Evolutionary conservation across 2,888 invertebrate species (phyloP), one percentile per base, ranked within the genome.

Genomic region (Alentia gelatinosa): DNA sequence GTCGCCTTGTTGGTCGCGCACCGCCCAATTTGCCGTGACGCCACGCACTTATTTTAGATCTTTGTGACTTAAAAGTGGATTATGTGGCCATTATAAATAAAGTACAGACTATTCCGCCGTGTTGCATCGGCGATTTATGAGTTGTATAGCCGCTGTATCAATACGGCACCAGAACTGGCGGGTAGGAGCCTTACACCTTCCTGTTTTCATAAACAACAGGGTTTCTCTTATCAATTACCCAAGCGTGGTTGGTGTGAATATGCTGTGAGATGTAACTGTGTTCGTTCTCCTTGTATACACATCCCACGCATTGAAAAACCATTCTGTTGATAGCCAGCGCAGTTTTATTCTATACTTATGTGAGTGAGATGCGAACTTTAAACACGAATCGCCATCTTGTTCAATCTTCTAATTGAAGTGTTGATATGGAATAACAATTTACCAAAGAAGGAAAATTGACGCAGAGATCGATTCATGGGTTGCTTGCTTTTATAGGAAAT

Each of bases 21-120:
- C 83, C n/a, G 37, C 83, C 5, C 86, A 86, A 86, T 86, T 86
- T 86, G 86, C 86, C 26, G 26, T 33, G 42, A 50, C 30, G 30
- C 86, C 19, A 47, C 30, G 47, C 35, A 86, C 47, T 86, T 86
- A 86, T 42, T 86, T 86, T 42, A 47, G 47, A 47, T 86, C 86
- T 47, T 47, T 86, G 86, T 47, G 47, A 47, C 86, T 86, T 83
- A 83, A 83, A 83, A 83, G 47, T 42, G 86, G 42, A 86, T 86
- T 86, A 86, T 47, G 86, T 47, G 33, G 23, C 86, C 26, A 47
- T 47, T 47, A 42, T 50, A 86, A 86, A 86, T 86, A 47, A 86
- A 86, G 42, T 30, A 42, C 86, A 42, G 50, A 26, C 47, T 86
- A 47, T 42, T 15, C 47, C 47, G n/a, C 3, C 19, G 47, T 47